phyloP scores from a whole-genome alignment of 2,888 invertebrate species.

The Elgonia sp. region DNA sequence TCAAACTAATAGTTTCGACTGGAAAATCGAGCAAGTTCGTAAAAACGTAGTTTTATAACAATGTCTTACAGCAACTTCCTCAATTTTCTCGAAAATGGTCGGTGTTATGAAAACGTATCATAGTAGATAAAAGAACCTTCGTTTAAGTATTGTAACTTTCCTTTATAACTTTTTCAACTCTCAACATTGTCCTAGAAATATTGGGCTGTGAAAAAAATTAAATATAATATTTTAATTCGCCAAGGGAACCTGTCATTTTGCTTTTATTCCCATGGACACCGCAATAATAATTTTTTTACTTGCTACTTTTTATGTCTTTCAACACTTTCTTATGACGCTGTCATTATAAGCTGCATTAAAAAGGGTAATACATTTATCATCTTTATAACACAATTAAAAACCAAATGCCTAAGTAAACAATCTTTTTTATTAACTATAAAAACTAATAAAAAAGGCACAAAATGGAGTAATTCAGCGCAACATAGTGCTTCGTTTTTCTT shows the following conservation, averaged over 20 bases:
- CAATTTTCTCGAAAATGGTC: conserved; percentile 73
- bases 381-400: conserved; percentile 58
- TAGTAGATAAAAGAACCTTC: conserved; percentile 65
- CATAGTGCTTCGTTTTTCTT: background rate
- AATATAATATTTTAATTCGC: conserved; percentile 39
- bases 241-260: conserved; percentile 14
- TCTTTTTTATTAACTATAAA: conserved; percentile 58
- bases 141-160: conserved; percentile 68
- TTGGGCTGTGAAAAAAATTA: conserved; percentile 27
- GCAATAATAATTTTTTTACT: conserved; percentile 40
- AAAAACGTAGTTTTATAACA: conserved; percentile 70
- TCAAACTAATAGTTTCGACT: conserved; percentile 63
- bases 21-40: conserved; percentile 63
- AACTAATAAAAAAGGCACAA: conserved; percentile 12
- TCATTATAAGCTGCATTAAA: conserved; percentile 53
- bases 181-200: conserved; percentile 43
- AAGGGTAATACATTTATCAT: conserved; percentile 62
- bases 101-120: conserved; percentile 73
- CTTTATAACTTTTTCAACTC: conserved; percentile 59
- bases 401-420: conserved; percentile 51
- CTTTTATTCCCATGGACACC: conserved; percentile 33
- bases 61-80: conserved; percentile 66
- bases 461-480: conserved; percentile 14
- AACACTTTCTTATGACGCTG: conserved; percentile 48
- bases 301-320: conserved; percentile 39